Conservation (phyloP, 2,888 invertebrate species). For the Phalera bucephala region DNA sequence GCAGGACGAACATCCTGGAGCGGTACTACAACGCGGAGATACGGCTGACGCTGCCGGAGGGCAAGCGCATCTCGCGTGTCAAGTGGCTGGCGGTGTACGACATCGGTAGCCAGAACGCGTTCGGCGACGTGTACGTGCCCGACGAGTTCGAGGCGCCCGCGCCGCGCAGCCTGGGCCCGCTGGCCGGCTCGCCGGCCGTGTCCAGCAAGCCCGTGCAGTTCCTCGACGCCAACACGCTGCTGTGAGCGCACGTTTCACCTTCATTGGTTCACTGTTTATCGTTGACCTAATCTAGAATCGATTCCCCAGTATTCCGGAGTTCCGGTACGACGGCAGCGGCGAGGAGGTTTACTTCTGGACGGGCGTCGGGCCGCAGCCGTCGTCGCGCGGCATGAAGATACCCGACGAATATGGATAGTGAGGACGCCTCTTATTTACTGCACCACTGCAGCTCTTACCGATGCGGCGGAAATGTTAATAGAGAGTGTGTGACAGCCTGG, state of each 20-base stretch:
- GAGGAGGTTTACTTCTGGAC: constrained; percentile 93
- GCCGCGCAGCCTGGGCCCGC: constrained; percentile 79
- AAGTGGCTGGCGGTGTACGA: constrained; percentile 96
- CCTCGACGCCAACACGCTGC: constrained; percentile 90
- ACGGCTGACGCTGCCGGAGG: constrained; percentile 90
- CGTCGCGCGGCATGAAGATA: constrained; percentile 90
- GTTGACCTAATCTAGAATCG: no score
- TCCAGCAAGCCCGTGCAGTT: constrained; percentile 89
- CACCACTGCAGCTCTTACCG: no score
- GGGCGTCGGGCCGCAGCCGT: constrained; percentile 94
- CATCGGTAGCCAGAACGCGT: constrained; percentile 92
- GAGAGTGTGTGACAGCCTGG: constrained; percentile 88
- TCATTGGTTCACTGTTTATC: neutral
- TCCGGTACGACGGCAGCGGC: constrained; percentile 90
- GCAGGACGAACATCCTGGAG: constrained; percentile 92
- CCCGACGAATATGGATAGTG: constrained; percentile 97
- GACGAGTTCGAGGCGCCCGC: constrained; percentile 95
- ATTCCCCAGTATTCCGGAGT: constrained; percentile 87
- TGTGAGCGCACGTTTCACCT: constrained; percentile 42
- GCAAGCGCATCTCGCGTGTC: constrained; percentile 92
- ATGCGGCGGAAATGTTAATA: no score
- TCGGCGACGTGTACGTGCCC: constrained; percentile 94
- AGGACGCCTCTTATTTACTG: constrained; percentile 60
- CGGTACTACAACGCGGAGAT: constrained; percentile 94
- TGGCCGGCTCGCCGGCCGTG: constrained; percentile 73